Conservation (phyloP, 2,113 vertebrate species). For the Microcebus murinus region DNA sequence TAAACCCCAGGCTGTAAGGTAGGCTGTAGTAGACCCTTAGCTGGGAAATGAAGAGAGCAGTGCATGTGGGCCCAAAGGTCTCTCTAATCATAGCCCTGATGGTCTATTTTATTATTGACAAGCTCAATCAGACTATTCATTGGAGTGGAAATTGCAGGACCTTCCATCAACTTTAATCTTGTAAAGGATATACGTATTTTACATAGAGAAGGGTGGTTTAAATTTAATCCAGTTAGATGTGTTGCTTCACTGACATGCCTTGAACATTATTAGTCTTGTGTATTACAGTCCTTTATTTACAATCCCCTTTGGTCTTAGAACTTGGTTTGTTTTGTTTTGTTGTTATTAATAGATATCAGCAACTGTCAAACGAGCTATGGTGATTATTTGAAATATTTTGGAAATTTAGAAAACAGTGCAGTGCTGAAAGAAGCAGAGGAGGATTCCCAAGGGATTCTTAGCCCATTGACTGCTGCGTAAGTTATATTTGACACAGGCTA, state of each 20-base stretch:
- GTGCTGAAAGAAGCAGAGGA: background rate
- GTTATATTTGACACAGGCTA: no score
- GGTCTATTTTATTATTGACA: background rate
- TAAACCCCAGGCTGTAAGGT: background rate
- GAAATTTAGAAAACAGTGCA: background rate
- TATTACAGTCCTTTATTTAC: background rate
- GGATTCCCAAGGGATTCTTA: background rate
- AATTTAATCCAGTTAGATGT: background rate
- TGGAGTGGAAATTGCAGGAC: background rate
- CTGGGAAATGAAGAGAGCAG: background rate
- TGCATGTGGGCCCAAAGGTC: background rate
- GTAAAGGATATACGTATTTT: background rate
- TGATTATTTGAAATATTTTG: background rate
- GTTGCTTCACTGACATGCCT: background rate
- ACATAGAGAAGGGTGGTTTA: background rate
- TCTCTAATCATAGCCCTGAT: background rate
- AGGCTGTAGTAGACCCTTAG: background rate
- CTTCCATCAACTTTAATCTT: background rate
- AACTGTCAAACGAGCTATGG: background rate
- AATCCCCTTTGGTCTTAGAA: background rate
- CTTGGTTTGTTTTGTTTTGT: background rate
- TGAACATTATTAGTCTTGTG: background rate
- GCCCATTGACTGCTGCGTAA: no score
- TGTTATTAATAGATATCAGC: background rate
- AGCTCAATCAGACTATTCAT: background rate